Evolutionary conservation across 2,113 vertebrate species (phyloP).

Genomic region (Numida meleagris): DNA sequence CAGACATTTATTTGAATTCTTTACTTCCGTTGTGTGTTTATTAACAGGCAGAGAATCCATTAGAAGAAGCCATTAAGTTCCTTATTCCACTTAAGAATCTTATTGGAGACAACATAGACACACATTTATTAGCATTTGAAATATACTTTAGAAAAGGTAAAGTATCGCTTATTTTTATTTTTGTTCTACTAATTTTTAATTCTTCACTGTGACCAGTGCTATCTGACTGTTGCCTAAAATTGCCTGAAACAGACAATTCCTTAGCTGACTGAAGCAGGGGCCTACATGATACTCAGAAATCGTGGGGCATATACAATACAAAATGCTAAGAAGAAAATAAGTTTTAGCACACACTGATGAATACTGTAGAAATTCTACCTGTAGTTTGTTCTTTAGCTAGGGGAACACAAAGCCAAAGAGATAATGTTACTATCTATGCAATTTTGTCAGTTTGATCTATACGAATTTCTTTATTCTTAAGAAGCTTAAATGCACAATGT

Average conservation of each 20-base stretch:
- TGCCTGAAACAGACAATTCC: background rate
- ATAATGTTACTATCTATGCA: background rate
- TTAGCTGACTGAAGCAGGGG: background rate
- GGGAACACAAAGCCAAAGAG: background rate
- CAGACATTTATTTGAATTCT: background rate
- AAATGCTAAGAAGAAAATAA: no score
- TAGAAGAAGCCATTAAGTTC: constrained; percentile 85
- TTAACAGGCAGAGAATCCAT: constrained; percentile 81
- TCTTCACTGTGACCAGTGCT: background rate
- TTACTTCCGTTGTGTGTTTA: constrained; percentile 19
- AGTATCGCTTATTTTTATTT: background rate
- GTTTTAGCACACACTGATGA: background rate
- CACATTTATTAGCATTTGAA: constrained; percentile 84
- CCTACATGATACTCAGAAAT: background rate
- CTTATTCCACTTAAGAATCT: constrained; percentile 83
- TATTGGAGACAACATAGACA: constrained; percentile 80
- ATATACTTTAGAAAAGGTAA: constrained; percentile 87
- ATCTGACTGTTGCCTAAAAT: background rate
- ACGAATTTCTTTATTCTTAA: background rate
- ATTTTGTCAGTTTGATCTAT: background rate
- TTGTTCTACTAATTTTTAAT: background rate
- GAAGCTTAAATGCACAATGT: background rate
- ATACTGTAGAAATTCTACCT: background rate
- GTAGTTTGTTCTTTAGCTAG: background rate
- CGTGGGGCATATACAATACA: background rate